phyloP scores from a whole-genome alignment of 1,140 invertebrate species.

The roundworm (Caenorhabditis elegans) region DNA sequence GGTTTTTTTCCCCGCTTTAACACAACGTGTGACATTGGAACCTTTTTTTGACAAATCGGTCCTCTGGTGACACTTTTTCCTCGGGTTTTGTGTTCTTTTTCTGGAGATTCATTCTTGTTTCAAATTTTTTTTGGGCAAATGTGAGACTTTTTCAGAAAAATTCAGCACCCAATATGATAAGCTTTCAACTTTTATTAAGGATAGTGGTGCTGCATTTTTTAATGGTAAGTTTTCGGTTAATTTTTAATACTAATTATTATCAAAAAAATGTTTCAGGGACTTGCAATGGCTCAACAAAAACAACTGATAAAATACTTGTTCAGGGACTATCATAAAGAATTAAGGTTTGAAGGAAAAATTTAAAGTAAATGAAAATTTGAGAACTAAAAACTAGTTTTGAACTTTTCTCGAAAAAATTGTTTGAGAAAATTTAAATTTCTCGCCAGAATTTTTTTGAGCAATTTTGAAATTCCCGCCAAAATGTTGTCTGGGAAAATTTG shows the following conservation, averaged over 20 bases:
- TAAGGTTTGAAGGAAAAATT: too few relatives aligned
- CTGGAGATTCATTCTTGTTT: neutral
- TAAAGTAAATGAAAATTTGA: too few relatives aligned
- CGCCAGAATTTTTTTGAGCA: too few relatives aligned
- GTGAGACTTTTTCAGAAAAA: neutral
- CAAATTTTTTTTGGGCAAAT: neutral
- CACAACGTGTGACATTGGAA: neutral
- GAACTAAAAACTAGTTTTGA: too few relatives aligned
- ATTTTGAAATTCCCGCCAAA: too few relatives aligned
- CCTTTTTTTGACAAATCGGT: slow-evolving; percentile 23
- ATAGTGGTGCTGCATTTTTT: neutral
- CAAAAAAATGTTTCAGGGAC: neutral
- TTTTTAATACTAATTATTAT: neutral
- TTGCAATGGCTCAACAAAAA: slow-evolving; percentile 35
- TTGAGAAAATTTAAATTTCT: too few relatives aligned
- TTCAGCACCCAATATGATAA: neutral
- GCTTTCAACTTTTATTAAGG: neutral
- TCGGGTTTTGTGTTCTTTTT: neutral
- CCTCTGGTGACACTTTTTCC: neutral
- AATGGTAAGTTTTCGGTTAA: neutral
- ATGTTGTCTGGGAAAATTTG: too few relatives aligned
- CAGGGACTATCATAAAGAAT: slow-evolving; percentile 51
- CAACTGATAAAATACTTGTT: slow-evolving; percentile 50
- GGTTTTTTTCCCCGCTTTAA: too few relatives aligned
- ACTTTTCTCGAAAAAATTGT: too few relatives aligned